A percentile compares a stretch with the other conserved stretches of the same genome.
phyloP scores from a whole-genome alignment of 2,797 vertebrate species.

The Tenualosa thibaudeaui region DNA sequence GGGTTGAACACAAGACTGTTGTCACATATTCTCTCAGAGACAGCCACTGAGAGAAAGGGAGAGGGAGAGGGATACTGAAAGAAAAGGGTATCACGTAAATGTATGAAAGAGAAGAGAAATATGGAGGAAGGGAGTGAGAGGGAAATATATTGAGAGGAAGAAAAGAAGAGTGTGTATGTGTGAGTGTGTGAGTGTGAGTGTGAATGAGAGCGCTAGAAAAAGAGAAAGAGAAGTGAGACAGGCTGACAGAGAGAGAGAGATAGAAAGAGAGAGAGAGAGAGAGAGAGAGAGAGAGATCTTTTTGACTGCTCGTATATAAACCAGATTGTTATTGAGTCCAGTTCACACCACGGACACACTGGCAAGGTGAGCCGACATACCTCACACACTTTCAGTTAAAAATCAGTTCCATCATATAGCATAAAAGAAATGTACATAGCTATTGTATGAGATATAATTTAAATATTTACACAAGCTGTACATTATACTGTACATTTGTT shows the following conservation, averaged over 20 bases:
- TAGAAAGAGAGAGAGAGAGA: background rate
- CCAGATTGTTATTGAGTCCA: background rate
- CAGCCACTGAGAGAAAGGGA: too few species aligned
- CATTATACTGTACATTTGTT: background rate
- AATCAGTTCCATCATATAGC: background rate
- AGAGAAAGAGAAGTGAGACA: too few species aligned
- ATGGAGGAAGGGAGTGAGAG: background rate
- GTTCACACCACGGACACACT: background rate
- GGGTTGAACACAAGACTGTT: background rate
- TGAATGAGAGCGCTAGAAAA: too few species aligned
- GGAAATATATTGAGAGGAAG: too few species aligned
- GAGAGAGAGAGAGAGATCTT: background rate
- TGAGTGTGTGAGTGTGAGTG: too few species aligned
- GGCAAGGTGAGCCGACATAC: background rate
- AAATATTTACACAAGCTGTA: background rate
- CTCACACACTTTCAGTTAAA: background rate
- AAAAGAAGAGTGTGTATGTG: too few species aligned
- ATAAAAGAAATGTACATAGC: background rate
- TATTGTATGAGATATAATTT: too few species aligned
- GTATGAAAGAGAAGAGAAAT: background rate
- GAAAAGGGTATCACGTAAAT: too few species aligned
- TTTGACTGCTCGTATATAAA: slow-evolving; percentile 5
- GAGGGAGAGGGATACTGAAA: too few species aligned
- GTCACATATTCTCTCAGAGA: background rate
- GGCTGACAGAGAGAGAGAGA: background rate